Evolutionary conservation across 2,888 invertebrate species (phyloP).

Genomic region (Anthrax anthrax): DNA sequence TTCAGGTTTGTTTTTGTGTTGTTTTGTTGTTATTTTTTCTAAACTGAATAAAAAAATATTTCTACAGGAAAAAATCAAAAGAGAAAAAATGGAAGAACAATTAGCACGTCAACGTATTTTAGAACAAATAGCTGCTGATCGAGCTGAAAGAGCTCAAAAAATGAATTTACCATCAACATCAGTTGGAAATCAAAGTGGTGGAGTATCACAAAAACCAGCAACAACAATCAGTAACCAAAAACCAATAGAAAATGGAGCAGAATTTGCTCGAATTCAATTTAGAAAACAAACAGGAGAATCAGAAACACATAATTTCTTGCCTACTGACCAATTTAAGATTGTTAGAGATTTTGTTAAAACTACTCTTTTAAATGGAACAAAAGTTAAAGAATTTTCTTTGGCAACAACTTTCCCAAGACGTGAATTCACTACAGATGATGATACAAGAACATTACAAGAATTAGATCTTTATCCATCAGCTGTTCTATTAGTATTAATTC

Average conservation of each 20-base stretch:
- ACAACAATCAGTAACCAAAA: not conserved
- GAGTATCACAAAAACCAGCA: constrained; percentile 3
- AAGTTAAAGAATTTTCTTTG: constrained; percentile 48
- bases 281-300: constrained; percentile 69
- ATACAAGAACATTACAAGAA: constrained; percentile 67
- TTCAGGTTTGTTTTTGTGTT: constrained; percentile 39
- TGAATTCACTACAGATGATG: constrained; percentile 72
- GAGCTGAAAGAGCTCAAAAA: constrained; percentile 48
- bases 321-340: constrained; percentile 47
- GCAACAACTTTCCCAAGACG: constrained; percentile 83
- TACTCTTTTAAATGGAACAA: constrained; percentile 22
- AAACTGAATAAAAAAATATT: constrained; percentile 27
- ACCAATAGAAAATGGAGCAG: constrained; percentile 14
- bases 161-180: constrained; percentile 15
- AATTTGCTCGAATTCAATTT: constrained; percentile 65
- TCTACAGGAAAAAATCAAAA: constrained; percentile 38
- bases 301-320: constrained; percentile 57
- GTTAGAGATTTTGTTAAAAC: constrained; percentile 32
- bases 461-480: constrained; percentile 77
- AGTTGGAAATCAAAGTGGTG: not conserved
- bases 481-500: constrained; percentile 35
- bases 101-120: constrained; percentile 61
- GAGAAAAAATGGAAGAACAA: constrained; percentile 61
- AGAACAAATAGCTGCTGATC: constrained; percentile 75
- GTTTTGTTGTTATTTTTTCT: no score